A percentile compares a stretch with the other conserved stretches of the same genome.
Evolutionary conservation across 2,113 vertebrate species (phyloP).

Genomic region (Ciconia boyciana): DNA sequence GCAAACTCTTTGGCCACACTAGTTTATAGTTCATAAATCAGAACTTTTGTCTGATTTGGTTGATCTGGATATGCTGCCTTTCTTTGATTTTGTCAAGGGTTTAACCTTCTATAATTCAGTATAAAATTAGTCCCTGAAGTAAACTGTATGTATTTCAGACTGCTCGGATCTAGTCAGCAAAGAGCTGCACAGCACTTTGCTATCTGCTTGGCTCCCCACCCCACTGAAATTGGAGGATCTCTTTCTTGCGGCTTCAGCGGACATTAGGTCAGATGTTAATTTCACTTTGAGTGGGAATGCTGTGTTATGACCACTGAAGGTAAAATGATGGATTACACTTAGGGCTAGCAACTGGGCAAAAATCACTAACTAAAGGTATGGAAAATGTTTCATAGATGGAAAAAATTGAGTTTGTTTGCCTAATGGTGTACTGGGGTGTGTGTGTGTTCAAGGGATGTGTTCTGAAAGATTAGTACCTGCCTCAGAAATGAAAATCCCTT

Average conservation of each 20-base stretch:
- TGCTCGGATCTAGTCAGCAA: neutral
- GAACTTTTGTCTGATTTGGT: neutral
- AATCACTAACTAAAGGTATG: neutral
- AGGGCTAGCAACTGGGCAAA: neutral
- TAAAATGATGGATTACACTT: neutral
- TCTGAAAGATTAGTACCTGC: neutral
- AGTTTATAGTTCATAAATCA: neutral
- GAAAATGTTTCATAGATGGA: neutral
- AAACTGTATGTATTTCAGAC: neutral
- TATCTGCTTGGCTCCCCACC: neutral
- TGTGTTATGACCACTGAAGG: neutral
- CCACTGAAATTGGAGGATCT: neutral
- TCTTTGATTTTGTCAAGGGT: neutral
- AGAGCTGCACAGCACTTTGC: neutral
- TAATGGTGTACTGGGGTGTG: neutral
- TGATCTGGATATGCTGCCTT: neutral
- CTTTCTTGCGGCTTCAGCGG: neutral
- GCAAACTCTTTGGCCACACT: neutral
- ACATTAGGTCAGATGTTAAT: neutral
- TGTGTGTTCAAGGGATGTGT: neutral
- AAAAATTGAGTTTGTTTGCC: neutral
- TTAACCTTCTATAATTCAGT: neutral
- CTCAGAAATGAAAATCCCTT: neutral
- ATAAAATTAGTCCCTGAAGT: neutral
- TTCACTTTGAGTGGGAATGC: neutral